These are phyloP conservation scores for Serinus canaria DNA, from an alignment of 2,113 vertebrate genomes.

Conservation along the genomic window DNA sequence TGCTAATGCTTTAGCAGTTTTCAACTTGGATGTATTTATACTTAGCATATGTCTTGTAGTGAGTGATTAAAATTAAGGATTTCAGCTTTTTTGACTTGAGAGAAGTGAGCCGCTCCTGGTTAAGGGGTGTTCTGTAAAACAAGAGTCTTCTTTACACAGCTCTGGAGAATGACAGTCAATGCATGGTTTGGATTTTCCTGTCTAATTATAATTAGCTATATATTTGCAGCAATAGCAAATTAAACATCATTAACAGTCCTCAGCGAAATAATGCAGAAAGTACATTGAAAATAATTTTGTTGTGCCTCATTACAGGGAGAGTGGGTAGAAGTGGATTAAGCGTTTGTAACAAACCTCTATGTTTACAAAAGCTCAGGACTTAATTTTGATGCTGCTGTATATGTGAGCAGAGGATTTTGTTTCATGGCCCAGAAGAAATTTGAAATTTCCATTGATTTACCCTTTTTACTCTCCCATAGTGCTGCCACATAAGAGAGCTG, in stretches of 20 bases:
- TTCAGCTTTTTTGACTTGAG: neutral
- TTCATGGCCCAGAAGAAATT: neutral
- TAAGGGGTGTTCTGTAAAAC: neutral
- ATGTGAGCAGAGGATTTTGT: neutral
- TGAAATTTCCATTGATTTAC: neutral
- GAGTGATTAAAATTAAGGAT: neutral
- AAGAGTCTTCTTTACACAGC: neutral
- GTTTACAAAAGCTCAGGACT: neutral
- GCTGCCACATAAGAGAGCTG: neutral
- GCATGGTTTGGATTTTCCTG: neutral
- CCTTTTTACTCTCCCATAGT: neutral
- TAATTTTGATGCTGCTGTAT: neutral
- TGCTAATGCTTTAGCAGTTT: neutral
- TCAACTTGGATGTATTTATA: neutral
- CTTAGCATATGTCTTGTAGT: neutral
- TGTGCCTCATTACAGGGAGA: neutral
- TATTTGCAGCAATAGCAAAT: neutral
- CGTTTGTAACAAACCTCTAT: fast-evolving
- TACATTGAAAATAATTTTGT: neutral
- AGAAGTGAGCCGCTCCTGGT: fast-evolving
- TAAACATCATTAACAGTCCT: neutral
- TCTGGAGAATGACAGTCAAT: neutral
- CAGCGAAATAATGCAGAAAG: neutral
- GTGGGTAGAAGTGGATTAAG: neutral
- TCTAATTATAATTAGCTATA: neutral